Evolutionary conservation across 2,113 vertebrate genomes (phyloP), one percentile per base, ranked within the genome.

Genomic region (Pithys albifrons): DNA sequence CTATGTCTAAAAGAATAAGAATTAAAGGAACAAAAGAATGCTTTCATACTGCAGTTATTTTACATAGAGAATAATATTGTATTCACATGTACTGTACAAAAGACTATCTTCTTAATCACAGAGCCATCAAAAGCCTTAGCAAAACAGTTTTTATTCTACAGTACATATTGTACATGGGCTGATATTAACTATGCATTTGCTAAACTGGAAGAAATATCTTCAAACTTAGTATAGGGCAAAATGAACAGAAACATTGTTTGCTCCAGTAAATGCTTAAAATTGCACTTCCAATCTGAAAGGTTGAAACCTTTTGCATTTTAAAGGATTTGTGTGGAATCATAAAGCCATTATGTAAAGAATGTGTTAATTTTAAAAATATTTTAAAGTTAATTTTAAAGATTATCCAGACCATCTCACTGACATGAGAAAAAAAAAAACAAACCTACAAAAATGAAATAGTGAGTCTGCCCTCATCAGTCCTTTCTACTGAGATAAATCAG

Each of bases 161-260:
- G 2, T 78, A 46, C 5, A 14, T 72, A 29, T 1, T 70, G 29
- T n/a, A 15, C 0, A 1, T 0, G 4, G 52, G 5, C 16, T 65
- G 17, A 10, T 78, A 57, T 37, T 75, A 71, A 41, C 41, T 45
- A 19, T 65, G 10, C 7, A 5, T 67, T 66, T 10, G 1, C 52
- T 64, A 90, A 91, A 69, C 15, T 64, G 39, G 15, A 75, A 80
- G 23, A 80, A 83, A 41, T 37, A 12, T 64, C 48, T 88, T 85
- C 52, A 62, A 51, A 66, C 33, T 85, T 54, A 46, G 9, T 31
- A 24, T 15, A 66, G 51, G 43, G 49, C 10, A 74, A 73, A 73
- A 67, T 55, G 1, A 73, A 28, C 84, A 80, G 8, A 80, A 61
- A 12, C 10, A 15, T 17, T 39, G 9, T 74, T 88, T 89, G 6